Evolutionary conservation across 2,797 vertebrate species (phyloP).

Genomic region (Muscicapa comitata): DNA sequence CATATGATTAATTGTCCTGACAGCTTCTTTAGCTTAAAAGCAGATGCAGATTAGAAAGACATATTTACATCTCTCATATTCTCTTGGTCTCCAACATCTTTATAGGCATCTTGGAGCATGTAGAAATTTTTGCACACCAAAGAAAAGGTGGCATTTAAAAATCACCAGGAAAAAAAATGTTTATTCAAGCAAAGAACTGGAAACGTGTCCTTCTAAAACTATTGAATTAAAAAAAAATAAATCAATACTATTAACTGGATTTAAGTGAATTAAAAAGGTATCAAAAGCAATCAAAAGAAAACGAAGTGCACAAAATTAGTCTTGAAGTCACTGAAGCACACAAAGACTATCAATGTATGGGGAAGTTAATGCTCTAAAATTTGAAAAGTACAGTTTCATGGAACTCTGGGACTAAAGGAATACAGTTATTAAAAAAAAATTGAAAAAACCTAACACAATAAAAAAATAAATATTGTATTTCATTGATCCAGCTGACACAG

Average conservation of each 20-base stretch:
- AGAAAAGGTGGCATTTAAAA: not conserved
- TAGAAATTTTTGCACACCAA: not conserved
- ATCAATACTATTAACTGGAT: conserved; percentile 51
- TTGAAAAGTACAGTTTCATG: not conserved
- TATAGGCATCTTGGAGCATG: not conserved
- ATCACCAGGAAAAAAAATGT: not conserved
- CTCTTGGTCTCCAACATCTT: not conserved
- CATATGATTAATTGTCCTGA: not conserved
- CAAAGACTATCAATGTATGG: not conserved
- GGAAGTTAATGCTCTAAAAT: not conserved
- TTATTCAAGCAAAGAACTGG: conserved; percentile 2
- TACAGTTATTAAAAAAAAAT: not conserved
- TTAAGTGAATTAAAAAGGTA: conserved; percentile 4
- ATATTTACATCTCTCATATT: not conserved
- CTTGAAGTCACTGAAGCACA: conserved; percentile 39
- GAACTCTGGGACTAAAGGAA: not conserved
- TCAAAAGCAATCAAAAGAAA: conserved; percentile 28
- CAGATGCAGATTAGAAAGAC: not conserved
- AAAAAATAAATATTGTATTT: not conserved
- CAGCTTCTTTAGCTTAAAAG: not conserved
- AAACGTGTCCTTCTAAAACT: conserved; percentile 23
- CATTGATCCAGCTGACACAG: conserved; percentile 23
- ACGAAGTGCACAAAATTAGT: not conserved
- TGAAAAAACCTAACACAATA: not conserved
- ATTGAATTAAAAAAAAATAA: not conserved